Conservation (phyloP, 2,113 vertebrate genomes). For the Indri indri region DNA sequence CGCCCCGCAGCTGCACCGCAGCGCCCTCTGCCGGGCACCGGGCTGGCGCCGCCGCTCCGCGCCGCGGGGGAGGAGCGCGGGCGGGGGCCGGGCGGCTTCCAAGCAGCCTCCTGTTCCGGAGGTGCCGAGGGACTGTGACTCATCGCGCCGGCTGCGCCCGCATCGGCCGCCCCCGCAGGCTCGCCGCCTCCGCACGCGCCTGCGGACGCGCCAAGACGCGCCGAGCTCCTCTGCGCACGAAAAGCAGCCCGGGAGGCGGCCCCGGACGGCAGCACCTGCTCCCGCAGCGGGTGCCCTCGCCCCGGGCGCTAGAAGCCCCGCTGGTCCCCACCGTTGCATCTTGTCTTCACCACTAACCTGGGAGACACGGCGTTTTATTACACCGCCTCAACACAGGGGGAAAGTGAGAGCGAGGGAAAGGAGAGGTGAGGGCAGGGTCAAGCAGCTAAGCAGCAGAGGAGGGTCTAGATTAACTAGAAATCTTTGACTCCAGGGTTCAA, state of each 20-base stretch:
- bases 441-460: neutral
- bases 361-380: neutral
- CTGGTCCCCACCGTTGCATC: neutral
- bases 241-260: neutral
- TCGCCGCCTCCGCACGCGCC: neutral
- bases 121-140: neutral
- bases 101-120: neutral
- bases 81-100: neutral
- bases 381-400: neutral
- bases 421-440: neutral
- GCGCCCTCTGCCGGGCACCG: constrained; percentile 51
- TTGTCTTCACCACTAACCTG: neutral
- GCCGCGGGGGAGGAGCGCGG: accelerated
- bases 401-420: neutral
- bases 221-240: neutral
- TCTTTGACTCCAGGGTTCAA: neutral
- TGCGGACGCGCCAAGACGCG: neutral
- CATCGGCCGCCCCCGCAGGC: neutral
- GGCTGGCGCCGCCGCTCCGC: neutral
- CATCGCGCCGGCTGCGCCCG: neutral
- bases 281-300: accelerated
- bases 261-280: neutral
- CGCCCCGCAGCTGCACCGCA: constrained; percentile 5
- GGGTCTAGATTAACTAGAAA: neutral
- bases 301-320: neutral